Percentiles rank a stretch among this genome's conserved stretches.
These are phyloP conservation scores for Cartodere bifasciata DNA, from an alignment of 2,888 invertebrate species.

Conservation along the genomic window DNA sequence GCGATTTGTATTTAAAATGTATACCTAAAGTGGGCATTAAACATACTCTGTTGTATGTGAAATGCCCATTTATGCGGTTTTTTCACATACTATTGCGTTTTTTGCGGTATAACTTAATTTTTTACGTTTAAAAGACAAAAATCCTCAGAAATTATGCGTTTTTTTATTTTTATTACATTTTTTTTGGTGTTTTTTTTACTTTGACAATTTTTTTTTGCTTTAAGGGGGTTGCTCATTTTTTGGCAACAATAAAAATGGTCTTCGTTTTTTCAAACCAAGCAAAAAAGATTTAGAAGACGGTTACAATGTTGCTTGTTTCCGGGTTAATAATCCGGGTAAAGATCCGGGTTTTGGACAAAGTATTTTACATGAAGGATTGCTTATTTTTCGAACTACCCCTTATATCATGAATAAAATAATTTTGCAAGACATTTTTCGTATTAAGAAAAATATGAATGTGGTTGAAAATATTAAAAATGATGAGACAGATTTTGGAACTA, in stretches of 20 bases:
- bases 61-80: no score
- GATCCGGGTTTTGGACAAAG: slow-evolving; percentile 93
- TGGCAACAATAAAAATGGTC: slow-evolving; percentile 81
- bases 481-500: slow-evolving; percentile 21
- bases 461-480: slow-evolving; percentile 21
- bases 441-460: slow-evolving; percentile 13
- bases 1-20: no score
- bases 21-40: no score
- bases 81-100: no score
- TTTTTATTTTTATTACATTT: no score
- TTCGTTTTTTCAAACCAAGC: slow-evolving; percentile 76
- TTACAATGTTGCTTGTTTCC: slow-evolving; percentile 68
- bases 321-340: slow-evolving; percentile 60
- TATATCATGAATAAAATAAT: slow-evolving; percentile 69
- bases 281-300: slow-evolving; percentile 70
- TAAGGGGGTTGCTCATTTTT: slow-evolving; percentile 91
- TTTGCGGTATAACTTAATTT: no score
- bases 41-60: no score
- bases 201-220: no score
- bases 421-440: slow-evolving; percentile 48
- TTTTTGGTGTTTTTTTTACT: no score
- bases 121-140: no score
- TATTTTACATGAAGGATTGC: slow-evolving; percentile 70
- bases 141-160: no score
- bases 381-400: slow-evolving; percentile 84